A percentile compares a stretch with the other conserved stretches of the same genome.
Evolutionary conservation across 2,797 vertebrate genomes (phyloP).

Genomic region (Ibycter americanus): DNA sequence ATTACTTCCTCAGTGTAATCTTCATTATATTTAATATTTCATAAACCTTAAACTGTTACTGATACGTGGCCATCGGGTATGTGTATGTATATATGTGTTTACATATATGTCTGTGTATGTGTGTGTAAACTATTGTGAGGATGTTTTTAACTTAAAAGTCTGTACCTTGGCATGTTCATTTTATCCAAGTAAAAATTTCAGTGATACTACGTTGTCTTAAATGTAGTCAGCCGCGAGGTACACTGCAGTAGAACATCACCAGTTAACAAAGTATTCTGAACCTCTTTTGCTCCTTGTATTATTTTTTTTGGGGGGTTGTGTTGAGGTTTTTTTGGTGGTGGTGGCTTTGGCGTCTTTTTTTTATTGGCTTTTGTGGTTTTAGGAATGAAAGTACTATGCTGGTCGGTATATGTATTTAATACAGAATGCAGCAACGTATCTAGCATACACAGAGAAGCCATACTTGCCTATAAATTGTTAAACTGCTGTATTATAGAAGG

Average conservation of each 20-base stretch:
- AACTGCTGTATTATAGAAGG: neutral
- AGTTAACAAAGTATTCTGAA: neutral
- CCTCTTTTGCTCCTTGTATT: neutral
- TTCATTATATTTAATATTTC: slow-evolving; percentile 8
- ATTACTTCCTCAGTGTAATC: slow-evolving; percentile 21
- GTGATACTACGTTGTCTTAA: neutral
- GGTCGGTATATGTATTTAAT: neutral
- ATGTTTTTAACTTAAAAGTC: neutral
- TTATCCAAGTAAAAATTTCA: neutral
- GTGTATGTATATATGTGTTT: neutral
- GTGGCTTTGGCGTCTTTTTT: neutral
- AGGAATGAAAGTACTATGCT: neutral
- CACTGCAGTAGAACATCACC: neutral
- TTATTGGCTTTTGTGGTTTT: neutral
- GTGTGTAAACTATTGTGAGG: neutral
- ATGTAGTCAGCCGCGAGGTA: neutral
- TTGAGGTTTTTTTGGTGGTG: neutral
- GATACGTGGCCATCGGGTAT: neutral
- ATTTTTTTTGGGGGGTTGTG: neutral
- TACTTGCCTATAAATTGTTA: neutral
- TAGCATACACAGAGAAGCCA: neutral
- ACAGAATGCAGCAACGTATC: neutral
- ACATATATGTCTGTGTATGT: rapidly evolving
- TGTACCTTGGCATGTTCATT: neutral
- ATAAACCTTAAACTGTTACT: slow-evolving; percentile 29